Evolutionary conservation across 2,797 vertebrate genomes (phyloP).

Genomic region (Hypotaenidia okinawae): DNA sequence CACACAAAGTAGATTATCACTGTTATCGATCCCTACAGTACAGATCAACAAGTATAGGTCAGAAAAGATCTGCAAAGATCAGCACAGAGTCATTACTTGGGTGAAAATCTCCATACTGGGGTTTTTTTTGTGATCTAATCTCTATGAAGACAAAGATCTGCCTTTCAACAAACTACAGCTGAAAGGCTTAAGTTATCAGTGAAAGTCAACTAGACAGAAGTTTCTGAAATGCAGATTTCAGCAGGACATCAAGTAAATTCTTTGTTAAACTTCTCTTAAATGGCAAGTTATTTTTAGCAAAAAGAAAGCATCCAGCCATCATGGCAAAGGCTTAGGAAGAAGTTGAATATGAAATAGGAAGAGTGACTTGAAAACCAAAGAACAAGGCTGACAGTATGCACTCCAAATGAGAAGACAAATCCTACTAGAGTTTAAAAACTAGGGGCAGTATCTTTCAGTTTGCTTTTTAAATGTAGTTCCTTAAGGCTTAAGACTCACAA

Average conservation of each 20-base stretch:
- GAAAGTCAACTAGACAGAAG: neutral
- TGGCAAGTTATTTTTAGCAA: neutral
- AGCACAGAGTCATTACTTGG: neutral
- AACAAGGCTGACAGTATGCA: neutral
- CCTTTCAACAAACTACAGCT: neutral
- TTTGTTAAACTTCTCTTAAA: neutral
- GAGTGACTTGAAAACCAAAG: neutral
- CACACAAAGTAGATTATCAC: neutral
- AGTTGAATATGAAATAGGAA: neutral
- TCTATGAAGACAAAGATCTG: neutral
- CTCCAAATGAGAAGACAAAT: neutral
- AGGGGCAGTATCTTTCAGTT: neutral
- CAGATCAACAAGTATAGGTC: neutral
- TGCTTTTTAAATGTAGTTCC: neutral
- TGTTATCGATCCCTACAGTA: neutral
- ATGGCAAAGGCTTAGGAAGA: neutral
- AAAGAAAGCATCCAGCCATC: neutral
- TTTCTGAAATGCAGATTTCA: neutral
- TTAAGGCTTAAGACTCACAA: neutral
- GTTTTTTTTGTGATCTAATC: neutral
- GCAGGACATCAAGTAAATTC: neutral
- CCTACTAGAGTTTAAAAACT: neutral
- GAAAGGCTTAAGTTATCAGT: neutral
- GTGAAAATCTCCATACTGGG: neutral
- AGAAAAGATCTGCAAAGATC: neutral